Conservation (phyloP, 2,113 vertebrate species). For the Actenoides lindsayi region DNA sequence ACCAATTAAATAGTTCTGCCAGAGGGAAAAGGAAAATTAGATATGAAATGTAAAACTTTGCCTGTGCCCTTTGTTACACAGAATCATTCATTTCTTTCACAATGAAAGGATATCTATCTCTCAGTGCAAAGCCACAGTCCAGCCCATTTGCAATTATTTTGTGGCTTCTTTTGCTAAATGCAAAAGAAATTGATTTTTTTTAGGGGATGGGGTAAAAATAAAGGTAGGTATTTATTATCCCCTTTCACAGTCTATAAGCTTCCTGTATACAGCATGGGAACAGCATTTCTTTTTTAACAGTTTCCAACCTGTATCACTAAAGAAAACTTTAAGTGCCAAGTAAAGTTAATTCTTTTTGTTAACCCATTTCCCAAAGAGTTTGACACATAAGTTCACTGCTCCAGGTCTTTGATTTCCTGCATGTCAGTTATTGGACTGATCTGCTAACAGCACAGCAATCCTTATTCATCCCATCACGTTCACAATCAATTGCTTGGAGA, state of each 20-base stretch:
- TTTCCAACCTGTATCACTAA: not conserved
- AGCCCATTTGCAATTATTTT: not conserved
- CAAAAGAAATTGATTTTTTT: not conserved
- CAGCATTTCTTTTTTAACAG: not conserved
- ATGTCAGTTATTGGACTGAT: not conserved
- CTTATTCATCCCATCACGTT: not conserved
- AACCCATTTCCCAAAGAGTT: not conserved
- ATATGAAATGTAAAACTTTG: not conserved
- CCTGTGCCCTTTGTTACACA: not conserved
- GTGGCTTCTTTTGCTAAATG: not conserved
- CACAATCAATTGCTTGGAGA: not conserved
- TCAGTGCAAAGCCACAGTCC: not conserved
- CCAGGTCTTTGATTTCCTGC: not conserved
- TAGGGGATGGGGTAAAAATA: fast-evolving
- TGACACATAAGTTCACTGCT: not conserved
- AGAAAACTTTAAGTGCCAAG: not conserved
- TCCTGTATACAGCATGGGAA: not conserved
- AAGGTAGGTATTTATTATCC: not conserved
- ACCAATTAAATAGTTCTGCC: conserved; percentile 10
- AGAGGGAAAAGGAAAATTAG: conserved; percentile 10
- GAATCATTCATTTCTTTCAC: not conserved
- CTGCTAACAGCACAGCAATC: not conserved
- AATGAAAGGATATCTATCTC: not conserved
- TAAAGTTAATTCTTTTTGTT: not conserved
- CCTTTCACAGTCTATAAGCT: not conserved